Evolutionary conservation across 2,797 vertebrate genomes (phyloP).

Genomic region (Orientallactaga sibirica): DNA sequence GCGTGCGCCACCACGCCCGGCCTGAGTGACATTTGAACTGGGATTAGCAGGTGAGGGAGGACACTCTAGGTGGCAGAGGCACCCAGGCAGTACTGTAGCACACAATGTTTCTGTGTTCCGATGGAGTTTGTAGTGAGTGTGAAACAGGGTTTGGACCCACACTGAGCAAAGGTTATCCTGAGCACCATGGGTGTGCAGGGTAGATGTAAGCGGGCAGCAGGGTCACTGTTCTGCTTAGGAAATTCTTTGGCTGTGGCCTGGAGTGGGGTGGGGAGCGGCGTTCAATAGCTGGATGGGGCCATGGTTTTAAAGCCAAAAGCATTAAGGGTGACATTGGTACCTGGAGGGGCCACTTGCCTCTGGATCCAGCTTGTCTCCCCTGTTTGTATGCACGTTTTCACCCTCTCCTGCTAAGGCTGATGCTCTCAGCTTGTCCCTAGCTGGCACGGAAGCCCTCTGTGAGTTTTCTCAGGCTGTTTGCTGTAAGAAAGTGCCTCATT

Average conservation of each 20-base stretch:
- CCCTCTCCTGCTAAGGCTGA: not conserved
- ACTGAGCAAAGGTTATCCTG: not conserved
- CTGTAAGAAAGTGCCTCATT: not conserved
- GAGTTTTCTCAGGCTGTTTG: not conserved
- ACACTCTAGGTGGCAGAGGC: not conserved
- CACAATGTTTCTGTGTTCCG: fast-evolving
- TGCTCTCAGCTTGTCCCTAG: not conserved
- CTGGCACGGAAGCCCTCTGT: too few species aligned
- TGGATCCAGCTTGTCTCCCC: not conserved
- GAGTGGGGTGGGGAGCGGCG: not conserved
- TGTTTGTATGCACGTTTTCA: not conserved
- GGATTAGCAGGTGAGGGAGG: not conserved
- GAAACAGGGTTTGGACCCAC: not conserved
- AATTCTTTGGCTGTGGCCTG: not conserved
- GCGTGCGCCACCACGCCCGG: too few species aligned
- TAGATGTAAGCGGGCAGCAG: not conserved
- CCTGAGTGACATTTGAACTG: not conserved
- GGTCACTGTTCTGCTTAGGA: not conserved
- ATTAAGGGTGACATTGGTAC: not conserved
- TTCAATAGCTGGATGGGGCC: too few species aligned
- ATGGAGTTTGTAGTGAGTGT: fast-evolving
- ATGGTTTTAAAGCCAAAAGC: not conserved
- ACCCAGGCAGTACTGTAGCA: not conserved
- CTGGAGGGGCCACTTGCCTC: not conserved
- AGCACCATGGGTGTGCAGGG: not conserved